Evolutionary conservation across 2,113 vertebrate species (phyloP).

Genomic region (Xyrauchen texanus): DNA sequence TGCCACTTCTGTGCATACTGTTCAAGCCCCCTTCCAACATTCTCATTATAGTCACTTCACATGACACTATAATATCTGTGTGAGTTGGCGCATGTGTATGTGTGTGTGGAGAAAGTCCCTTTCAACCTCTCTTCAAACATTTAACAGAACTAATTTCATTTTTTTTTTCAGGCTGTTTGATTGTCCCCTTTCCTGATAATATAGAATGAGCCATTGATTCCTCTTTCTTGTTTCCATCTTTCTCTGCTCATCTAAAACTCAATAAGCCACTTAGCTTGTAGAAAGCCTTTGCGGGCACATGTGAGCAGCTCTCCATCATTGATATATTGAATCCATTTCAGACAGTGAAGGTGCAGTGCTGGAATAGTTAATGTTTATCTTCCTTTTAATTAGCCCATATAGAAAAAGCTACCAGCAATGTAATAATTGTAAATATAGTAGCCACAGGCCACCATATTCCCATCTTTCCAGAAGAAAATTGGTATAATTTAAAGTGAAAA

Average conservation of each 20-base stretch:
- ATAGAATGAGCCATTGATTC: slow-evolving; percentile 28
- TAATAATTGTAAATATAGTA: neutral
- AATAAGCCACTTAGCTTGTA: slow-evolving; percentile 18
- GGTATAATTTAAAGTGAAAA: slow-evolving; percentile 8
- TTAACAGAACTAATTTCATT: slow-evolving; percentile 15
- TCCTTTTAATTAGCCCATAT: slow-evolving; percentile 1
- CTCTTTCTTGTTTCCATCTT: slow-evolving; percentile 11
- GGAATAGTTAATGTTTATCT: neutral
- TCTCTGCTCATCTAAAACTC: neutral
- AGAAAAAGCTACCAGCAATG: slow-evolving; percentile 10
- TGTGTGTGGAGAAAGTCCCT: slow-evolving; percentile 3
- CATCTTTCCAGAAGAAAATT: slow-evolving; percentile 14
- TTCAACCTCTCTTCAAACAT: slow-evolving; percentile 23
- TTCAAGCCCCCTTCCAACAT: neutral
- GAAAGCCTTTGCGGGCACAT: slow-evolving; percentile 3
- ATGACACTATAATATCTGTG: neutral
- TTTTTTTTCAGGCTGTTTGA: slow-evolving; percentile 2
- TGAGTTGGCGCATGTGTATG: neutral
- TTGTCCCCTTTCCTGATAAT: neutral
- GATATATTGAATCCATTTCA: neutral
- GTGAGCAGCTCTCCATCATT: slow-evolving; percentile 16
- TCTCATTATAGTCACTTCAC: slow-evolving; percentile 11
- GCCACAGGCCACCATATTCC: neutral
- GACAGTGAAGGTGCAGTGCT: neutral
- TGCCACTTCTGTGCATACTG: neutral